These are phyloP conservation scores for Stichodactyla mertensii DNA, from an alignment of 64 coral and sea anemone species.

Conservation along the genomic window DNA sequence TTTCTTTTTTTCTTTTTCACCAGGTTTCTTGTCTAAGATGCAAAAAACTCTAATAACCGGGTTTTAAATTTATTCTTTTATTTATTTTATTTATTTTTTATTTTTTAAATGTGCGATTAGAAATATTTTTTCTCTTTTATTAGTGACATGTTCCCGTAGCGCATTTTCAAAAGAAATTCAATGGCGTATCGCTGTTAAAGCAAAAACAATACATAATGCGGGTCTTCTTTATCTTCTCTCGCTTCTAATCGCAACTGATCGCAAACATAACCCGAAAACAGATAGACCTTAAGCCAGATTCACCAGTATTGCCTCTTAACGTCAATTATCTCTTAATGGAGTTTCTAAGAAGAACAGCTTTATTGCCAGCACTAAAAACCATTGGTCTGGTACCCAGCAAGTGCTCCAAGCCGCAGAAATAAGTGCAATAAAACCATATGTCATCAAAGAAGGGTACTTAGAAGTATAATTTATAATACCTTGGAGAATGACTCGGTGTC, in stretches of 20 bases:
- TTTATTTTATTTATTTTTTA: too few relatives aligned
- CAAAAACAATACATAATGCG: background rate
- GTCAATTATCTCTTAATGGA: constrained; percentile 13
- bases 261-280: background rate
- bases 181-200: background rate
- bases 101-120: too few relatives aligned
- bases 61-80: too few relatives aligned
- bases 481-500: background rate
- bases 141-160: background rate
- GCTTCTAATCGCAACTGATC: background rate
- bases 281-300: background rate
- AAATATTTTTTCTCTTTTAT: background rate
- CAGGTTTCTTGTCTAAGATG: too few relatives aligned
- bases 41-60: too few relatives aligned
- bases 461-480: constrained; percentile 5
- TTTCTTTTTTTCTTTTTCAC: too few relatives aligned
- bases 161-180: background rate
- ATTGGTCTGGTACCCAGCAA: background rate
- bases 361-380: background rate
- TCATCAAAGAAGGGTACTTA: constrained; percentile 18
- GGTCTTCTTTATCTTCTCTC: background rate
- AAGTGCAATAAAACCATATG: constrained; percentile 3
- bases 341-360: background rate
- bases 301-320: background rate
- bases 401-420: background rate